Evolutionary conservation across 2,888 invertebrate species (phyloP).

Genomic region (Polydrusus pterygomalis): DNA sequence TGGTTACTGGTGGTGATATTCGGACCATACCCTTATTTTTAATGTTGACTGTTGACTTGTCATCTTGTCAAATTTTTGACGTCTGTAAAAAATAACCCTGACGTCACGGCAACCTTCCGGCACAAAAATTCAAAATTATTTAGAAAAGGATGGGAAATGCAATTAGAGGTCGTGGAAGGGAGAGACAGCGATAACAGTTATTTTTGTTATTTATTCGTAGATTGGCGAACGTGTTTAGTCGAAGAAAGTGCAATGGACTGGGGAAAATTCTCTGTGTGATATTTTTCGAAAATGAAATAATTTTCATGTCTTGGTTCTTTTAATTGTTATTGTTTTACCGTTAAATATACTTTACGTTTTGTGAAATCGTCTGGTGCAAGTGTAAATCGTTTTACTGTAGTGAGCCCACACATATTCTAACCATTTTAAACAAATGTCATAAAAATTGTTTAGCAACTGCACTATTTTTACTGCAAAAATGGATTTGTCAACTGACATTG

Average conservation of each 20-base stretch:
- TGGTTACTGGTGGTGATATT: too few species aligned
- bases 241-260: constrained; percentile 65
- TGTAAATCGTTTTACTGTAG: constrained; percentile 9
- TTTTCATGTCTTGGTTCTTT: constrained; percentile 42
- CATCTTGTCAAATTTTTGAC: constrained; percentile 31
- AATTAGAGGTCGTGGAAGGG: constrained; percentile 15
- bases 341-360: constrained; percentile 11
- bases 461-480: constrained; percentile 44
- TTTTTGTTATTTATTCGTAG: constrained; percentile 39
- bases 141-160: constrained; percentile 33
- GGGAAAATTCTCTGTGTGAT: constrained; percentile 55
- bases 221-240: constrained; percentile 48
- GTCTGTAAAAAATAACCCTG: constrained; percentile 13
- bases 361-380: constrained; percentile 14
- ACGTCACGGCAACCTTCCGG: constrained; percentile 23
- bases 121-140: constrained; percentile 19
- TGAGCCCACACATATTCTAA: constrained; percentile 9
- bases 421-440: constrained; percentile 37
- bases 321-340: constrained; percentile 9
- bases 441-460: constrained; percentile 37
- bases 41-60: too few species aligned
- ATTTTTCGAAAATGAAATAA: constrained; percentile 37
- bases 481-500: constrained; percentile 44
- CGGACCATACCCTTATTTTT: too few species aligned
- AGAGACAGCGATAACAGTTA: constrained; percentile 28